Base-by-base conservation (phyloP, 2,888 invertebrate species). In the Steromphala cineraria region DNA sequence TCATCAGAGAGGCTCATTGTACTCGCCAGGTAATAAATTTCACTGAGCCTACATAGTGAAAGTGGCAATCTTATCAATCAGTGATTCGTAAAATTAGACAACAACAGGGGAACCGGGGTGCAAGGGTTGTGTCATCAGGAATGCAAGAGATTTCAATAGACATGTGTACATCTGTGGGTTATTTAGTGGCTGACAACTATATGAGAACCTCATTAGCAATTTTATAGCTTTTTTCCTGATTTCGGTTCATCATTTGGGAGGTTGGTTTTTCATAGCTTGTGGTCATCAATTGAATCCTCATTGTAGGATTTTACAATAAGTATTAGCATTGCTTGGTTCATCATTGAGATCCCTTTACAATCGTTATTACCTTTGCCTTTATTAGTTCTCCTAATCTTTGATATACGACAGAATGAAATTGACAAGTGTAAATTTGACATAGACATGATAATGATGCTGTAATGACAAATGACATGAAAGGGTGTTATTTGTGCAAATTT, bases 31-130 rank as follows among this genome's bases (percentile, higher is more conserved):
- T 71, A 71, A 71, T 71, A 71, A 71, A 31, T 36, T 36, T 31
- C 36, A 36, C 28, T 36, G 31, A 71, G 31, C 31, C 17, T n/a
- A 1, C 71, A 19, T 24, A 36, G 28, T 71, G 62, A 71, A 71
- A 31, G 10, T 36, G 71, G 8, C 71, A 31, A 31, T 71, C 71
- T 36, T 36, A 19, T 31, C 19, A 40, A 40, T 28, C 31, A 71
- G 36, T 19, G 31, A 71, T 28, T 40, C 71, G 71, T 71, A 71
- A 71, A 71, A 40, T 71, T 71, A 71, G 71, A 71, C 71, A 71
- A 71, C 71, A 36, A 71, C 0, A 8, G n/a, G 17, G 36, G 10
- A 40, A 71, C 71, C 71, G 31, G 40, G 40, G 36, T 40, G 40
- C 36, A 40, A 24, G 10, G 71, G 36, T 71, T 31, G 40, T 71